Base-by-base conservation (phyloP, 2,113 vertebrate species). In the Reinhardtius hippoglossoides region DNA sequence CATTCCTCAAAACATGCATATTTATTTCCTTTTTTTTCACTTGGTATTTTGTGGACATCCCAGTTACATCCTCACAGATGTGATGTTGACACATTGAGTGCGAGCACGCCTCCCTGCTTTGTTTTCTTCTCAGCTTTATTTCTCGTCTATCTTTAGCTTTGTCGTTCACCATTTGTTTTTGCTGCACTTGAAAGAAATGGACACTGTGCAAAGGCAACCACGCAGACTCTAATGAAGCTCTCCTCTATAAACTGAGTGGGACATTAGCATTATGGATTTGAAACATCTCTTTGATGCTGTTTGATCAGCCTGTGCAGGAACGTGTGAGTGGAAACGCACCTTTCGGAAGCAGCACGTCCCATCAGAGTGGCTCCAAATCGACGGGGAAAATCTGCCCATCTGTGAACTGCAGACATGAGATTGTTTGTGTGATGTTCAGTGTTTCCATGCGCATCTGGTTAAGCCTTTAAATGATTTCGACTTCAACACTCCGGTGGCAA, bases 201-300 rank as follows among this genome's bases (percentile, higher is more conserved):
- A 15, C 2, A 16, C 23, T 42, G 18, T 59, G 26, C 46, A 42
- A 20, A 54, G 21, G 9, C 54, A 80, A 48, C 35, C 15, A 24
- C 4, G 54, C 26, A 55, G 54, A 23, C 59, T 37, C 15, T 81
- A 73, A 78, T 46, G 52, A 79, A 55, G 66, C 65, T 10, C 42
- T 57, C 9, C 40, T 72, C 31, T 20, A 46, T 13, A 13, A 76
- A 64, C 55, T 15, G 24, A 67, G 26, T 60, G 59, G 26, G 15
- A 37, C 70, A 87, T 92, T 87, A 83, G 67, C 88, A 75, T 83
- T 84, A 90, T 90, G 71, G 90, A 92, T 89, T 76, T 50, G 4
- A 56, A 70, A 64, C 46, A 26, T 12, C 44, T 24, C 74, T 91
- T 84, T 88, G 78, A 92, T 83, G 84, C 61, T 5, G 23, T 82